phyloP scores from a whole-genome alignment of 2,113 vertebrate genomes.

The Daphoenositta chrysoptera region DNA sequence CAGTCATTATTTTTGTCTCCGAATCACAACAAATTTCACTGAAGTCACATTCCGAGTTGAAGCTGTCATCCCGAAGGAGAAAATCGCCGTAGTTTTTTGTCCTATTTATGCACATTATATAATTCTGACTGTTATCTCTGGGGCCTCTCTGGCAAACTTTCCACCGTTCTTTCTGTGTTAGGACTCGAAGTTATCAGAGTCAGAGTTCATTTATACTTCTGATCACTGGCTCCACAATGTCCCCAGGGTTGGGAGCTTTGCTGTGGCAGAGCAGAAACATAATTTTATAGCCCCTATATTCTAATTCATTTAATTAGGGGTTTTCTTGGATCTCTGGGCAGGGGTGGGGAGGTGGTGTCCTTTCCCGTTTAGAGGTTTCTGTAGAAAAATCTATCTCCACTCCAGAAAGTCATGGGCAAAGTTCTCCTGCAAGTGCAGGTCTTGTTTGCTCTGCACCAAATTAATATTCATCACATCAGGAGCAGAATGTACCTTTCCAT shows the following conservation, averaged over 20 bases:
- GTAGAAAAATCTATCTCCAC: conserved; percentile 14
- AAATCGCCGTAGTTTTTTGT: background rate
- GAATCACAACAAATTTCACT: background rate
- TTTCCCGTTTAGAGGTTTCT: conserved; percentile 43
- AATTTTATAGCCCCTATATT: conserved; percentile 24
- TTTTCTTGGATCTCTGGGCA: background rate
- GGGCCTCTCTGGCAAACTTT: conserved; percentile 23
- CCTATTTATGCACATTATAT: background rate
- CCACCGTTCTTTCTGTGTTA: conserved; percentile 28
- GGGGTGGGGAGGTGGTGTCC: background rate
- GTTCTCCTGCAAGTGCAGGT: background rate
- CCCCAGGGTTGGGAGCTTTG: conserved; percentile 8
- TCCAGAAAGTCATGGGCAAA: background rate
- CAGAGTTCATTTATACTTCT: conserved; percentile 45
- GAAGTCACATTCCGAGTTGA: background rate
- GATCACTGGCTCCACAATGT: background rate
- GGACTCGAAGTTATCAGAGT: conserved; percentile 57
- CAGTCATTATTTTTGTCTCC: background rate
- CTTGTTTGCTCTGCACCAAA: background rate
- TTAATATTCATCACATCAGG: background rate
- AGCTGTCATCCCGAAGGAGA: background rate
- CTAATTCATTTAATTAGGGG: conserved; percentile 53
- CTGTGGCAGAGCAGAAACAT: conserved; percentile 28
- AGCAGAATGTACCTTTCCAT: background rate
- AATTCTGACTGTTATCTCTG: conserved; percentile 27